Evolutionary conservation across 2,113 vertebrate species (phyloP).

Genomic region (Plecturocebus donacophilus): DNA sequence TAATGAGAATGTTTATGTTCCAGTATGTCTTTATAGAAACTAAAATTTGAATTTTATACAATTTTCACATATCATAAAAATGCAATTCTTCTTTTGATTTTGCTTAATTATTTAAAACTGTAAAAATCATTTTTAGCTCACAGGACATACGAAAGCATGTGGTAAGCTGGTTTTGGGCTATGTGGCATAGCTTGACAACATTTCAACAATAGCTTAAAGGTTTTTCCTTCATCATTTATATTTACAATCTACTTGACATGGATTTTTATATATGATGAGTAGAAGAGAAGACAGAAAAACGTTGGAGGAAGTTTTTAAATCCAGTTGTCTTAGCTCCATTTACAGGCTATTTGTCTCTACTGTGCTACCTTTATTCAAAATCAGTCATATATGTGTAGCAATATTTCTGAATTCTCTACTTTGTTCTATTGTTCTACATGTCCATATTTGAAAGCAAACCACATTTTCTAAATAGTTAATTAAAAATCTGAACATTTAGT

Average conservation of each 20-base stretch:
- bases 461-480: neutral
- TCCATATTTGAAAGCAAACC: neutral
- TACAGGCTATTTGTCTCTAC: neutral
- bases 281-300: neutral
- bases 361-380: neutral
- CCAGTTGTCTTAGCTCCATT: too few species aligned
- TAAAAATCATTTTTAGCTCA: neutral
- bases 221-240: neutral
- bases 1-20: neutral
- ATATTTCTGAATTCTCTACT: neutral
- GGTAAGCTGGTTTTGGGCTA: neutral
- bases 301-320: neutral
- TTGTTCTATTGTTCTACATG: neutral
- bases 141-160: neutral
- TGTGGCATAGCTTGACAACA: neutral
- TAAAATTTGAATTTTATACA: neutral
- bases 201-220: neutral
- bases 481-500: neutral
- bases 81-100: neutral
- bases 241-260: neutral
- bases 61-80: neutral
- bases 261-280: neutral
- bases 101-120: neutral
- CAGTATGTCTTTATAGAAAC: neutral
- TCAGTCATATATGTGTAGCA: neutral